Evolutionary conservation across 2,888 invertebrate genomes (phyloP).

Genomic region (Amphipyra tragopoginis): DNA sequence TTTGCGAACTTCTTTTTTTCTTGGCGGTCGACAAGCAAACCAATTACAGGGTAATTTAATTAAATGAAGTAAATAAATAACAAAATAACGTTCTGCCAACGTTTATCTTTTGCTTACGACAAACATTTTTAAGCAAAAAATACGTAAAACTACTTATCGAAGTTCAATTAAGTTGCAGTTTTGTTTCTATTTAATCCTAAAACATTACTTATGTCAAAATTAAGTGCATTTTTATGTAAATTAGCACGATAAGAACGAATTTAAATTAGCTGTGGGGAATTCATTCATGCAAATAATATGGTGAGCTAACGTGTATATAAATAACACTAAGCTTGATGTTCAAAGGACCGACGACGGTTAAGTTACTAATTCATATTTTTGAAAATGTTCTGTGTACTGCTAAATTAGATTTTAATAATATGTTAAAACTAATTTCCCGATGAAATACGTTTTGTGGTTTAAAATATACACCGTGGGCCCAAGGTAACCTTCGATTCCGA

Average conservation of each 20-base stretch:
- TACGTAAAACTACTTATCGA: slow-evolving; percentile 35
- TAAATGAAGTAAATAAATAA: slow-evolving; percentile 42
- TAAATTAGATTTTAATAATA: too few relatives aligned
- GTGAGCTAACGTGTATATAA: slow-evolving; percentile 14
- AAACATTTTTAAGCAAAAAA: slow-evolving; percentile 43
- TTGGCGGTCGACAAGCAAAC: slow-evolving; percentile 21
- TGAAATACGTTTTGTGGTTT: too few relatives aligned
- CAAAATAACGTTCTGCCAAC: slow-evolving; percentile 24
- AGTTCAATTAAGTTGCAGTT: slow-evolving; percentile 55
- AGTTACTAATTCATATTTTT: too few relatives aligned
- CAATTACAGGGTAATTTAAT: slow-evolving; percentile 52
- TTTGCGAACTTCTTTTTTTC: slow-evolving; percentile 30
- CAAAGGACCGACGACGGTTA: slow-evolving; percentile 18
- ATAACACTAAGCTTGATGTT: slow-evolving; percentile 19
- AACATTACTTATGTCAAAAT: slow-evolving; percentile 57
- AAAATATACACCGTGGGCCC: too few relatives aligned
- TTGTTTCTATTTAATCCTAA: slow-evolving; percentile 54
- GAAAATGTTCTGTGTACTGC: too few relatives aligned
- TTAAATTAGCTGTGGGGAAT: slow-evolving; percentile 45
- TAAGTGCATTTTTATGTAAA: slow-evolving; percentile 62
- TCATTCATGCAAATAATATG: slow-evolving; percentile 52
- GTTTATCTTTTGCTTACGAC: slow-evolving; percentile 29
- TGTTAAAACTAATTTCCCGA: too few relatives aligned
- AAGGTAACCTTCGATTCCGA: too few relatives aligned
- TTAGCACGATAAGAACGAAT: slow-evolving; percentile 49